Evolutionary conservation across 2,113 vertebrate species (phyloP), one percentile per base, ranked within the genome.

Genomic region (Upupa epops): DNA sequence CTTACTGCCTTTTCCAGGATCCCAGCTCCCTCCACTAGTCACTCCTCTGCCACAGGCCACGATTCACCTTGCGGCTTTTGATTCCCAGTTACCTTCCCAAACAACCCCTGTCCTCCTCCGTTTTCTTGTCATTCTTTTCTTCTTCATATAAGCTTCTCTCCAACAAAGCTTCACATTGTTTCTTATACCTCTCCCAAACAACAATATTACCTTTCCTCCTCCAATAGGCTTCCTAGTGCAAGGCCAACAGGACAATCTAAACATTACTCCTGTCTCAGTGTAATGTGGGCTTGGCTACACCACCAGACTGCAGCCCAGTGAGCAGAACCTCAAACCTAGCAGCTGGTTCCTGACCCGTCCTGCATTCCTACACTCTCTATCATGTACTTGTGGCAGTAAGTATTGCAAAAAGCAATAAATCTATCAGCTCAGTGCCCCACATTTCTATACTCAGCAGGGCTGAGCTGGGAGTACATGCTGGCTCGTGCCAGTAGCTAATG

Each of bases 181-280:
- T 65, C 64, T 63, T 58, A 54, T 24, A 65, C 7, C 40, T 70
- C 11, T 21, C 32, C 20, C 29, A 45, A 86, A 26, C 18, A 69
- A 22, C 45, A 72, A 11, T 21, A n/a, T 7, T 34, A 11, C 40
- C 24, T 7, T 69, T 8, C 5, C 12, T 13, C 1, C 52, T 61
- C 51, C 70, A 71, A 42, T 0, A 0, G 20, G 9, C 32, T 84
- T 36, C 29, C n/a, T 16, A 68, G 32, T 6, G 3, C 19, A 37
- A 5, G 12, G 58, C 21, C 37, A 83, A 17, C 22, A 56, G 77
- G 11, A 9, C 78, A 91, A 49, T 22, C 17, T 51, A 14, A 48
- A n/a, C n/a, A n/a, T 10, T 75, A 52, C 17, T 36, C 0, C 0
- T 32, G 45, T 36, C 32, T 80, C 32, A 80, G 60, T 0, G 0